Evolutionary conservation across 2,888 invertebrate species (phyloP).

Genomic region (Oxystoma pomonae): DNA sequence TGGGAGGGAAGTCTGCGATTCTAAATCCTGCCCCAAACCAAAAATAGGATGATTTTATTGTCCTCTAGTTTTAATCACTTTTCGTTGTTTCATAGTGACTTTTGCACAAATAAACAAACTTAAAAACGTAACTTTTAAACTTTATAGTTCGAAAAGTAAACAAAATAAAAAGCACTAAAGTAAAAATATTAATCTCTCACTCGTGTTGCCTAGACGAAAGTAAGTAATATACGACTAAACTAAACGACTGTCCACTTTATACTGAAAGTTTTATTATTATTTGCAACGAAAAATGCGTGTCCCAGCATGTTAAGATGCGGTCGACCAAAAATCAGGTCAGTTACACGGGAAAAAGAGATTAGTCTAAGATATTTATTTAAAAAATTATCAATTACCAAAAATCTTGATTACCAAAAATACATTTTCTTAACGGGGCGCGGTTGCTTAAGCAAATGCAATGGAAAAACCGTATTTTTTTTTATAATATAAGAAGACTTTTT

Average conservation of each 20-base stretch:
- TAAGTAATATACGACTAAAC: not conserved
- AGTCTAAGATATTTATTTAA: too few species aligned
- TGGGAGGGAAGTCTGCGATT: conserved; percentile 4
- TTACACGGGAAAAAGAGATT: not conserved
- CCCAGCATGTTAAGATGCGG: not conserved
- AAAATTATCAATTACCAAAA: too few species aligned
- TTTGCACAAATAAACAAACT: not conserved
- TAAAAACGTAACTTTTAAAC: not conserved
- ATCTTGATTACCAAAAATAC: too few species aligned
- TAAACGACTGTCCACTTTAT: not conserved
- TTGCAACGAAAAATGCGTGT: not conserved
- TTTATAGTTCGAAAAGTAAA: not conserved
- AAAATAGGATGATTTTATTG: not conserved
- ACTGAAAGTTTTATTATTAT: not conserved
- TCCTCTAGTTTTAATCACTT: not conserved
- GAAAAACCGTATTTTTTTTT: too few species aligned
- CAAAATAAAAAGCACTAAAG: not conserved
- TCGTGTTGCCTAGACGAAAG: not conserved
- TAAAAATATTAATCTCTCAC: not conserved
- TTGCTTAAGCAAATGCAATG: not conserved
- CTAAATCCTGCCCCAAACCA: not conserved
- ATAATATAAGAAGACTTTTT: too few species aligned
- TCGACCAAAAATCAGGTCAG: not conserved
- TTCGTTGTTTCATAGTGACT: not conserved
- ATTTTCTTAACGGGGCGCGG: not conserved